Conservation (phyloP, 2,888 invertebrate species). For the Eupithecia dodoneata region DNA sequence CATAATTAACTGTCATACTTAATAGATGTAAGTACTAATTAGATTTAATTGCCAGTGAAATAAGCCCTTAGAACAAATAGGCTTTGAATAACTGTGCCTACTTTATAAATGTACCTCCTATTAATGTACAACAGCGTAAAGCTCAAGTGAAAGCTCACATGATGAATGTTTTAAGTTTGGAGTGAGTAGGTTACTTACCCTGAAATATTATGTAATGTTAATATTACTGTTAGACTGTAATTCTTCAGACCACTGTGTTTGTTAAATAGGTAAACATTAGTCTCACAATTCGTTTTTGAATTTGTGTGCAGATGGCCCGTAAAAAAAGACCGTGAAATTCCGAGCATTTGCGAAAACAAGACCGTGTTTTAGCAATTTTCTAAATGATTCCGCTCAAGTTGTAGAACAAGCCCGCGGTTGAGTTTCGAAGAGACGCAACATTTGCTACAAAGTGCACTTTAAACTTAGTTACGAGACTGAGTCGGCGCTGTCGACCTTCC, state of each 20-base stretch:
- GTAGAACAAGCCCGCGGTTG: constrained; percentile 27
- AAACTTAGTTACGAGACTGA: constrained; percentile 53
- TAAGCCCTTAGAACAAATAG: background rate
- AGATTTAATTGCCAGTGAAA: background rate
- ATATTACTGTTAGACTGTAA: background rate
- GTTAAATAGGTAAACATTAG: background rate
- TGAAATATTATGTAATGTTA: constrained; percentile 18
- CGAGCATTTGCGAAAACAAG: constrained; percentile 14
- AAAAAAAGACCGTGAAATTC: background rate
- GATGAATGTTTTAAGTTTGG: constrained; percentile 16
- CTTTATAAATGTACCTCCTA: background rate
- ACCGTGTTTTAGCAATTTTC: constrained; percentile 26
- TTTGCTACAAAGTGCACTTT: constrained; percentile 60
- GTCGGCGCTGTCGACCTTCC: constrained; percentile 36
- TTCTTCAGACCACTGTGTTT: background rate
- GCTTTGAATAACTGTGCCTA: background rate
- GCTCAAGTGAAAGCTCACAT: constrained; percentile 22
- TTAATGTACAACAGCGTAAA: background rate
- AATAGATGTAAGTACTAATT: background rate
- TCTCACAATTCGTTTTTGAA: constrained; percentile 1
- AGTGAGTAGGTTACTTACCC: constrained; percentile 19
- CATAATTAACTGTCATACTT: background rate
- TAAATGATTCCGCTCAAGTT: constrained; percentile 27
- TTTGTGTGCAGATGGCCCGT: background rate
- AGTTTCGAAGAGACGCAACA: constrained; percentile 48